phyloP scores from a whole-genome alignment of 2,113 vertebrate genomes.

The Forbesichthys agassizii region DNA sequence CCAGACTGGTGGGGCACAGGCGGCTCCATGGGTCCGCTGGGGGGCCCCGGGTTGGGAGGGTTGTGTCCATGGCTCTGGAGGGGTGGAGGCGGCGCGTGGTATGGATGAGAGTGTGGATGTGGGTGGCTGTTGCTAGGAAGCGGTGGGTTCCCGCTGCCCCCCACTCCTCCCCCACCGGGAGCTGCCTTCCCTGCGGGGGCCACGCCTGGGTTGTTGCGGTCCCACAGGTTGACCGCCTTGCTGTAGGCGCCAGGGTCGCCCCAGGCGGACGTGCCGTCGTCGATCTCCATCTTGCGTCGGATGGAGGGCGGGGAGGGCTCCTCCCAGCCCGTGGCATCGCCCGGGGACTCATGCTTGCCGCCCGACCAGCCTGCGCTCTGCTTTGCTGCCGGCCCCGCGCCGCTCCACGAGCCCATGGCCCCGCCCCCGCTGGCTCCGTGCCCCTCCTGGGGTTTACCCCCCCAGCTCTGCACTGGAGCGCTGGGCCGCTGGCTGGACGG shows the following conservation, averaged over 20 bases:
- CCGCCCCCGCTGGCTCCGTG: slow-evolving; percentile 83
- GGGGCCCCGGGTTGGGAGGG: slow-evolving; percentile 70
- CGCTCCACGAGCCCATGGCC: slow-evolving; percentile 85
- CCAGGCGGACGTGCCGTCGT: slow-evolving; percentile 98
- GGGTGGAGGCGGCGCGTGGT: slow-evolving; percentile 76
- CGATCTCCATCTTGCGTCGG: slow-evolving; percentile 96
- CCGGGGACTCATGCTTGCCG: slow-evolving; percentile 79
- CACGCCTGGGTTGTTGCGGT: slow-evolving; percentile 90
- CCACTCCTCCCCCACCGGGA: slow-evolving; percentile 60
- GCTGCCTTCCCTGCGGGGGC: slow-evolving; percentile 76
- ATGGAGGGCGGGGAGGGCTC: slow-evolving; percentile 95
- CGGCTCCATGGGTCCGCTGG: slow-evolving; percentile 67
- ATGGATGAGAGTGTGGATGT: slow-evolving; percentile 63
- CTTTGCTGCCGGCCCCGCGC: slow-evolving; percentile 64
- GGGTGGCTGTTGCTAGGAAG: slow-evolving; percentile 63
- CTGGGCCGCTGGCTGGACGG: slow-evolving; percentile 76
- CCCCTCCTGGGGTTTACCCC: slow-evolving; percentile 87
- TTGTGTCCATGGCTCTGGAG: slow-evolving; percentile 78
- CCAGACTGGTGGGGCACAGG: slow-evolving; percentile 68
- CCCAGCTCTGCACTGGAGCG: slow-evolving; percentile 85
- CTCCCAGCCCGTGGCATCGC: slow-evolving; percentile 92
- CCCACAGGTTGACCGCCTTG: slow-evolving; percentile 97
- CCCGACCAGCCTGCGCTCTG: slow-evolving; percentile 48
- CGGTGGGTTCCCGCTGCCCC: slow-evolving; percentile 71
- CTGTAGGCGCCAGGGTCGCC: slow-evolving; percentile 91